Evolutionary conservation across 2,888 invertebrate genomes (phyloP), one percentile per base, ranked within the genome.

Genomic region (Platypus cylindrus): DNA sequence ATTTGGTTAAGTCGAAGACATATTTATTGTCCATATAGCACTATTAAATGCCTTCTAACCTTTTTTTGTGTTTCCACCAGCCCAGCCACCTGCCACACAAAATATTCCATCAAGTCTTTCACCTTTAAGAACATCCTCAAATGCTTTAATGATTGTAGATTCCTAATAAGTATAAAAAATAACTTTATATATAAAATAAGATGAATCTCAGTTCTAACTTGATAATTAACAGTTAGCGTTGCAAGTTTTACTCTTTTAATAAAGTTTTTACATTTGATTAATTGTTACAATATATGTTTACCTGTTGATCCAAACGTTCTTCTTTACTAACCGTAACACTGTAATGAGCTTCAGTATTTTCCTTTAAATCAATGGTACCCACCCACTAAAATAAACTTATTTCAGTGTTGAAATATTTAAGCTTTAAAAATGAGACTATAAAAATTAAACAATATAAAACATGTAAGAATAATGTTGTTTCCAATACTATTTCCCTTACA

Each of bases 1-100:
- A 12, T 25, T 8, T 8, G 7, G 13, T 14, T 24, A 24, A 24
- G 15, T 5, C 13, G 8, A 27, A 27, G 5, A 11, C 9, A 27
- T 27, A 27, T 16, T 27, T n/a, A n/a, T n/a, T n/a, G n/a, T n/a
- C n/a, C n/a, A n/a, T n/a, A n/a, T n/a, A 16, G 2, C 7, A 28
- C 5, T 11, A 3, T 8, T 9, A 27, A 27, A 26, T 22, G 5
- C 3, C 28, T 1, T n/a, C 3, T 34, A 40, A 53, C 52, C 54
- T 65, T 85, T 81, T 36, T 73, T 70, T 9, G 90, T 84, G 68
- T 90, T 94, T 18, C 95, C 95, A 30, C 95, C 87, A 28, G 93
- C 91, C 95, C 95, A 97, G 31, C 95, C 97, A 29, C 97, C 97
- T 41, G 98, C 98, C 11, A 98, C 97, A 64, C 97, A 97, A 50